phyloP scores from a whole-genome alignment of 2,888 invertebrate genomes.

The Agrenia bidenticulata region DNA sequence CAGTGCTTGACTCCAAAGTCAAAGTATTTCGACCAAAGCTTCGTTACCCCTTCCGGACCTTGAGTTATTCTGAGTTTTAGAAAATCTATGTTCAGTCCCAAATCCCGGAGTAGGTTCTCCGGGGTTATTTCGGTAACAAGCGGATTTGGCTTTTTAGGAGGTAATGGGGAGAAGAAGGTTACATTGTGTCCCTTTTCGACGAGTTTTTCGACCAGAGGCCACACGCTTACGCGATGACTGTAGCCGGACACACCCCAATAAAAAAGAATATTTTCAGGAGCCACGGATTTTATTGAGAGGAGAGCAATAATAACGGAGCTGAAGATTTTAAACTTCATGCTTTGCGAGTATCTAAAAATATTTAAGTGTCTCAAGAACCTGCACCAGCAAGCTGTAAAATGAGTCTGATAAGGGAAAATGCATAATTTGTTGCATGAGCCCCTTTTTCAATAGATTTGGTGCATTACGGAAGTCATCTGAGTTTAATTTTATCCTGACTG shows the following conservation, averaged over 20 bases:
- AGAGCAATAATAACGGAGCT: too few relatives aligned
- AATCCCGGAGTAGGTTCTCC: neutral
- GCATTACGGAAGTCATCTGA: too few relatives aligned
- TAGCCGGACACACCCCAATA: constrained; percentile 28
- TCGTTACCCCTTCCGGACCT: constrained; percentile 25
- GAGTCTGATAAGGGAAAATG: too few relatives aligned
- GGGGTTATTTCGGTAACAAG: constrained; percentile 35
- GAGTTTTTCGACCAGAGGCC: constrained; percentile 41
- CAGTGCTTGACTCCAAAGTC: constrained; percentile 24
- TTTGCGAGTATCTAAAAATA: too few relatives aligned
- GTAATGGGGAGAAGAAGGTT: constrained; percentile 36
- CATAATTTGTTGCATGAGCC: too few relatives aligned
- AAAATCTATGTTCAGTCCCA: constrained; percentile 29
- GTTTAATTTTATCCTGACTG: too few relatives aligned
- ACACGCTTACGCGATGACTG: constrained; percentile 29
- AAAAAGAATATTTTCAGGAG: constrained; percentile 34
- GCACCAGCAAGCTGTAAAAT: too few relatives aligned
- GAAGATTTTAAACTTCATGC: too few relatives aligned
- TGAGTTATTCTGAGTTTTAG: constrained; percentile 22
- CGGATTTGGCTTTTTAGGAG: constrained; percentile 30
- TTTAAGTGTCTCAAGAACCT: too few relatives aligned
- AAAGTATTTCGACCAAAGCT: constrained; percentile 26
- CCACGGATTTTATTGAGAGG: too few relatives aligned
- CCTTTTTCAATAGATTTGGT: too few relatives aligned
- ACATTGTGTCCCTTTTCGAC: constrained; percentile 40